Percentiles rank a stretch among this genome's conserved stretches.
These are phyloP conservation scores for Homarus americanus DNA, from an alignment of 1,140 invertebrate species.

Conservation along the genomic window DNA sequence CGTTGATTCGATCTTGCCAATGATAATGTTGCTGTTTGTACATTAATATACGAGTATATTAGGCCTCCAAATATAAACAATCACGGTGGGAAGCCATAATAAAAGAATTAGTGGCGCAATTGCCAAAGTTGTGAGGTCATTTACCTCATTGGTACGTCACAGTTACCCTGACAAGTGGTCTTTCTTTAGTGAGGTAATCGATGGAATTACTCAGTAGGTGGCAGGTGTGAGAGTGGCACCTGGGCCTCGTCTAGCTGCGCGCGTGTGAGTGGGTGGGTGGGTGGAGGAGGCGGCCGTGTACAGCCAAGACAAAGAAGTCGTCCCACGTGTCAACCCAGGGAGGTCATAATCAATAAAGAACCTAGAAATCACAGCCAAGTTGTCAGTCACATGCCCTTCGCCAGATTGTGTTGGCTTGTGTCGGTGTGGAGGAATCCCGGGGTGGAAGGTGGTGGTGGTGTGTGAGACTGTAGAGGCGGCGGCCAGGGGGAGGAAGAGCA, in stretches of 20 bases:
- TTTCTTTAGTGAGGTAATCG: too few relatives aligned
- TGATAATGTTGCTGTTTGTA: too few relatives aligned
- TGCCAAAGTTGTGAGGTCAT: too few relatives aligned
- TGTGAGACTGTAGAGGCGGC: background rate
- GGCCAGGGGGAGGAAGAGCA: background rate
- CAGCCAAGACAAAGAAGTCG: background rate
- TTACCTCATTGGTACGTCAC: too few relatives aligned
- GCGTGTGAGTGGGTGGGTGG: slow-evolving; percentile 26
- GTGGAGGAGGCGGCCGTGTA: background rate
- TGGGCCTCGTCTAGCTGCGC: background rate
- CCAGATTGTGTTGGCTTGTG: slow-evolving; percentile 3
- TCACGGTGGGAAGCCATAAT: too few relatives aligned
- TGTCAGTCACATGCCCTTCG: slow-evolving; percentile 15
- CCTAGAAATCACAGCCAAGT: background rate
- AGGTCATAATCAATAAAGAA: slow-evolving; percentile 41
- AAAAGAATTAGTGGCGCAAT: too few relatives aligned
- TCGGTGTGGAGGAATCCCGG: background rate
- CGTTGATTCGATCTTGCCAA: too few relatives aligned
- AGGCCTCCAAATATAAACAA: too few relatives aligned
- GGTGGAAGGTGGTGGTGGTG: background rate
- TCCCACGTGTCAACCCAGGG: background rate
- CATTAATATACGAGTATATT: too few relatives aligned
- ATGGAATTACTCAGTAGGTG: background rate
- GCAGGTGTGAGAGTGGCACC: background rate
- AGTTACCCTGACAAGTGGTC: too few relatives aligned